Conservation (phyloP, 2,113 vertebrate species). For the Proteles cristata region DNA sequence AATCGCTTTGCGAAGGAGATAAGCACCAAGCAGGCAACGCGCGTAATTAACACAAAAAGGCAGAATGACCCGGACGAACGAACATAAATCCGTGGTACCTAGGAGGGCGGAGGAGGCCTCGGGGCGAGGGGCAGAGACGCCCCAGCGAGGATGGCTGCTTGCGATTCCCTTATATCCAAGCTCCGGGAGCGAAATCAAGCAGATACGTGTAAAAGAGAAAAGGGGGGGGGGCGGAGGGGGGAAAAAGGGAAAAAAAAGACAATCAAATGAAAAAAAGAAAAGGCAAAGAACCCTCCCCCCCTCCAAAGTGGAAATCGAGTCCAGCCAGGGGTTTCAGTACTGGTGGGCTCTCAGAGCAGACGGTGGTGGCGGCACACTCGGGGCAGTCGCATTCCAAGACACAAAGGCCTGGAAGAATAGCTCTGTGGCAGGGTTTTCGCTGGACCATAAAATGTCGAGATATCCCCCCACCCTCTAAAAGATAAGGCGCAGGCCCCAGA, state of each 20-base stretch:
- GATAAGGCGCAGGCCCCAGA: slow-evolving; percentile 71
- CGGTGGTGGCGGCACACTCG: not conserved
- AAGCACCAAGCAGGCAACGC: slow-evolving; percentile 59
- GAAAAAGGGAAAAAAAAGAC: not conserved
- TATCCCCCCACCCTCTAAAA: slow-evolving; percentile 64
- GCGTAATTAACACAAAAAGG: slow-evolving; percentile 78
- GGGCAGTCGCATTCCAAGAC: slow-evolving; percentile 77
- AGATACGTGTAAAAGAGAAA: slow-evolving; percentile 45
- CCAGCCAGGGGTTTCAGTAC: not conserved
- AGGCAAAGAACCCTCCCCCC: not conserved
- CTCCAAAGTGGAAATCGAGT: slow-evolving; percentile 55
- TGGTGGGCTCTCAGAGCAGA: slow-evolving; percentile 5
- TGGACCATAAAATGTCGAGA: slow-evolving; percentile 77
- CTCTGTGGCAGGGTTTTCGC: slow-evolving; percentile 74
- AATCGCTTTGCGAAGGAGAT: slow-evolving; percentile 72
- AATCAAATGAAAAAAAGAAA: not conserved
- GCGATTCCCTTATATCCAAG: slow-evolving; percentile 67
- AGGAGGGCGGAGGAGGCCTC: slow-evolving; percentile 57
- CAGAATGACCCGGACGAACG: slow-evolving; percentile 76
- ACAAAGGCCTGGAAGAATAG: slow-evolving; percentile 80
- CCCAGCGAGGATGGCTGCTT: slow-evolving; percentile 50
- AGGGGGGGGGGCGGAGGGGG: not conserved
- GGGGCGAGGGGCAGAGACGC: not conserved
- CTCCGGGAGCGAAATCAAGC: slow-evolving; percentile 45
- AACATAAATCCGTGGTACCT: slow-evolving; percentile 79